Percentiles rank a stretch among this genome's conserved stretches.
These are phyloP conservation scores for Hipparchia sbordonii DNA, from an alignment of 2,888 invertebrate species.

Conservation along the genomic window DNA sequence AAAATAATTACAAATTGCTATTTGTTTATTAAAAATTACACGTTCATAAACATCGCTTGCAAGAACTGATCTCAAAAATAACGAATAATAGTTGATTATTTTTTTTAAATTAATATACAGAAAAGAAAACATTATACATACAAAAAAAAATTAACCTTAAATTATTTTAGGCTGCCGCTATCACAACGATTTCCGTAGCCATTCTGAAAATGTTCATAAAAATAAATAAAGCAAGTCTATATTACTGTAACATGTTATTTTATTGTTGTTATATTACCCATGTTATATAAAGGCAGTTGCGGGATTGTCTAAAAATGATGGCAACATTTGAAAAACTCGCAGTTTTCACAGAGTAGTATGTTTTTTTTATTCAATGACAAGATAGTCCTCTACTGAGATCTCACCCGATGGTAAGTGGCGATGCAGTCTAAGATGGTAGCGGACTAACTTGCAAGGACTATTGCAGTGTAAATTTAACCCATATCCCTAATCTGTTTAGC, in stretches of 20 bases:
- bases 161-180: constrained; percentile 43
- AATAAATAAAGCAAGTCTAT: background rate
- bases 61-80: constrained; percentile 46
- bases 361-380: too few species aligned
- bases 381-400: too few species aligned
- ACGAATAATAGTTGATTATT: constrained; percentile 41
- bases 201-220: constrained; percentile 11
- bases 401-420: too few species aligned
- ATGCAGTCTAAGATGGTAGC: too few species aligned
- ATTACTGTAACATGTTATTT: background rate
- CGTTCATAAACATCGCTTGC: constrained; percentile 48
- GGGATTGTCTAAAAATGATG: too few species aligned
- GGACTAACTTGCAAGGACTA: too few species aligned
- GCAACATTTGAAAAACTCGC: too few species aligned
- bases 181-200: constrained; percentile 40
- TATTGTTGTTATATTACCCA: background rate
- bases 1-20: constrained; percentile 58
- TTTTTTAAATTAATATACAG: constrained; percentile 41
- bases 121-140: constrained; percentile 34
- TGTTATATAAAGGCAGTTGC: background rate
- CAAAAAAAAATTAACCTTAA: constrained; percentile 29
- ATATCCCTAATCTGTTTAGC: too few species aligned
- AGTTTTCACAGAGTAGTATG: too few species aligned
- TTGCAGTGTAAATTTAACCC: too few species aligned
- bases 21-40: constrained; percentile 62